These are phyloP conservation scores for Panagrolaimus sp. DNA, from an alignment of 1,140 invertebrate genomes.

Conservation along the genomic window DNA sequence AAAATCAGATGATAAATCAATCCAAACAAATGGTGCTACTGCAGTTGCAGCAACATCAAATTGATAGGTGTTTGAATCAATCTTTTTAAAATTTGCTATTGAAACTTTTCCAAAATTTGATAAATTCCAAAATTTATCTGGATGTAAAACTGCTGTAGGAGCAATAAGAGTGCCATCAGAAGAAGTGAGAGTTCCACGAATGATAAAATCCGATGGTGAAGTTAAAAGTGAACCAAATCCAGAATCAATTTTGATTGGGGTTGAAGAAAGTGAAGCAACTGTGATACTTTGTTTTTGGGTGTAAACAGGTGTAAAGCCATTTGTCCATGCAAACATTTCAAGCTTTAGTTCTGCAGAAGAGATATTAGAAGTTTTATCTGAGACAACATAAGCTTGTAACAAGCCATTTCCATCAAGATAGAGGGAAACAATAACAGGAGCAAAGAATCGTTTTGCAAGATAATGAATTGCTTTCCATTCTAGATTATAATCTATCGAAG, in stretches of 20 bases:
- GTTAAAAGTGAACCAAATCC: neutral
- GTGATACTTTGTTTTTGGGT: neutral
- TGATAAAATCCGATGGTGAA: neutral
- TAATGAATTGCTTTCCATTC: slow-evolving; percentile 54
- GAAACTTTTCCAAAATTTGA: neutral
- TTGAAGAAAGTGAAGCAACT: neutral
- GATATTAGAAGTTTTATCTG: slow-evolving; percentile 20
- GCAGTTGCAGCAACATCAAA: neutral
- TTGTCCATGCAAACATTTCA: neutral
- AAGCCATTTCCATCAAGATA: slow-evolving; percentile 34
- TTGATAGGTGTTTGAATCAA: neutral
- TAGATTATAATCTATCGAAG: slow-evolving; percentile 67
- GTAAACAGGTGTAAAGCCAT: neutral
- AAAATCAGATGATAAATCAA: neutral
- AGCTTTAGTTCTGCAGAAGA: neutral
- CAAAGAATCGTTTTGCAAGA: slow-evolving; percentile 49
- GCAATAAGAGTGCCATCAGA: neutral
- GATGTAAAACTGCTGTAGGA: neutral
- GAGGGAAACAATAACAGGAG: slow-evolving; percentile 43
- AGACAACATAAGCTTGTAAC: slow-evolving; percentile 38
- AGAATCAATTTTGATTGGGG: neutral
- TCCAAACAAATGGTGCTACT: neutral
- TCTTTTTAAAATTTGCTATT: neutral
- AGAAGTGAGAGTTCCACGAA: neutral
- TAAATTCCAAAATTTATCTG: neutral